phyloP scores from a whole-genome alignment of 2,888 invertebrate genomes.

The Nasonia oneida region DNA sequence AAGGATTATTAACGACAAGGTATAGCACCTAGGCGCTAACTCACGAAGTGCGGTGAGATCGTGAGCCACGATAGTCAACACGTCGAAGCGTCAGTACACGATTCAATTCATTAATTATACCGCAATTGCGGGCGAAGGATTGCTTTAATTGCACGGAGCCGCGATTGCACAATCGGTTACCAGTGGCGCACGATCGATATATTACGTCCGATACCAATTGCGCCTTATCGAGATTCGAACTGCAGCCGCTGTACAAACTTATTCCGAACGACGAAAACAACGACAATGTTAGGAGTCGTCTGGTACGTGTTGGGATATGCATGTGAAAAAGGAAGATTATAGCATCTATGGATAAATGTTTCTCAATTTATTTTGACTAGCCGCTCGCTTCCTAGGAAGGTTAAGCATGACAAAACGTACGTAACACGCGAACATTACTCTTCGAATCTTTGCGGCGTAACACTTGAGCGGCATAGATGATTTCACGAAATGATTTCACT shows the following conservation, averaged over 20 bases:
- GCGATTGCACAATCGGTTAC: conserved; percentile 70
- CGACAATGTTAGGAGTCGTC: not conserved
- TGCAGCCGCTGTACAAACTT: conserved; percentile 3
- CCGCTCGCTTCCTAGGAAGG: too few species aligned
- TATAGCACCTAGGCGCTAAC: conserved; percentile 13
- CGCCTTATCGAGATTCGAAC: conserved; percentile 51
- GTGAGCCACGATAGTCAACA: conserved; percentile 69
- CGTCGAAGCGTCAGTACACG: conserved; percentile 70
- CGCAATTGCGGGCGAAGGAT: conserved; percentile 70
- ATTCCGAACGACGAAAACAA: conserved; percentile 36
- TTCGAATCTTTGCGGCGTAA: not conserved
- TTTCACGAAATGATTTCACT: not conserved
- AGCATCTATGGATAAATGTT: too few species aligned
- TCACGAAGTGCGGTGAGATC: conserved; percentile 65
- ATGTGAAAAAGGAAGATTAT: not conserved
- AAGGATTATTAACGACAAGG: conserved; percentile 49
- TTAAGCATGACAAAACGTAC: too few species aligned
- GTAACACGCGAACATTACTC: not conserved
- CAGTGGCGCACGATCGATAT: conserved; percentile 62
- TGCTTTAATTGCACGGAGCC: conserved; percentile 69
- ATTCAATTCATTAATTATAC: conserved; percentile 75
- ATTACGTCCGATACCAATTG: conserved; percentile 41
- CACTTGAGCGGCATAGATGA: not conserved
- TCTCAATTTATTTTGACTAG: not conserved
- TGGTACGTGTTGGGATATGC: not conserved